A percentile compares a stretch with the other conserved stretches of the same genome.
These are phyloP conservation scores for Tiliacea aurago DNA, from an alignment of 2,888 invertebrate genomes.

Conservation along the genomic window DNA sequence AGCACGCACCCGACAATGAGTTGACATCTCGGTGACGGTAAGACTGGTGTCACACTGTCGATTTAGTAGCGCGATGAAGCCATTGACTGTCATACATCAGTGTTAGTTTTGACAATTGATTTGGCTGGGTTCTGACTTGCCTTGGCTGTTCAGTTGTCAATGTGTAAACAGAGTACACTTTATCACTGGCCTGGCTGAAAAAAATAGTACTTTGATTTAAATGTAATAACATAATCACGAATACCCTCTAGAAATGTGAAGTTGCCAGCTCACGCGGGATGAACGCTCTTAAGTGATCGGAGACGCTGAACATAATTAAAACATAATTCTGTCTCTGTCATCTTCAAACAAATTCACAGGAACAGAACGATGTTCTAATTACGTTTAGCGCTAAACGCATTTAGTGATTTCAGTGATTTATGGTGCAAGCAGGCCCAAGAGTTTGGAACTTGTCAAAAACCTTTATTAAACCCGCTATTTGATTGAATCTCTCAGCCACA, in stretches of 20 bases:
- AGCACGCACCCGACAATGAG: constrained; percentile 60
- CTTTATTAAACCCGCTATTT: neutral
- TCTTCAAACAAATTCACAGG: neutral
- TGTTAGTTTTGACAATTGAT: neutral
- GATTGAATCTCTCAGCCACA: neutral
- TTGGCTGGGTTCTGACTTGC: neutral
- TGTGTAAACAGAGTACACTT: neutral
- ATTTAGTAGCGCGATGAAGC: constrained; percentile 1
- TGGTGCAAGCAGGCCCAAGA: neutral
- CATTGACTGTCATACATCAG: neutral
- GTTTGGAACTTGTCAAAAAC: neutral
- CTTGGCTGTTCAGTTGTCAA: neutral
- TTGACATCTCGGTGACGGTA: constrained; percentile 62
- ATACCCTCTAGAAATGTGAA: too few relatives aligned
- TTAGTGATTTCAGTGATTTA: neutral
- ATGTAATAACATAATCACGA: too few relatives aligned
- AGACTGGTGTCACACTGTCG: constrained; percentile 14
- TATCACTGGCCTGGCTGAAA: too few relatives aligned
- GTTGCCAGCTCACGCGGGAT: too few relatives aligned
- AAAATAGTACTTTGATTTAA: too few relatives aligned
- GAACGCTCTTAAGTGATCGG: neutral
- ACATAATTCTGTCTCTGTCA: neutral
- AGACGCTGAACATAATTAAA: neutral
- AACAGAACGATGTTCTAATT: neutral
- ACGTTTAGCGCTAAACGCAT: neutral